phyloP scores from a whole-genome alignment of 2,113 vertebrate genomes.

The rabbit (Oryctolagus cuniculus) region DNA sequence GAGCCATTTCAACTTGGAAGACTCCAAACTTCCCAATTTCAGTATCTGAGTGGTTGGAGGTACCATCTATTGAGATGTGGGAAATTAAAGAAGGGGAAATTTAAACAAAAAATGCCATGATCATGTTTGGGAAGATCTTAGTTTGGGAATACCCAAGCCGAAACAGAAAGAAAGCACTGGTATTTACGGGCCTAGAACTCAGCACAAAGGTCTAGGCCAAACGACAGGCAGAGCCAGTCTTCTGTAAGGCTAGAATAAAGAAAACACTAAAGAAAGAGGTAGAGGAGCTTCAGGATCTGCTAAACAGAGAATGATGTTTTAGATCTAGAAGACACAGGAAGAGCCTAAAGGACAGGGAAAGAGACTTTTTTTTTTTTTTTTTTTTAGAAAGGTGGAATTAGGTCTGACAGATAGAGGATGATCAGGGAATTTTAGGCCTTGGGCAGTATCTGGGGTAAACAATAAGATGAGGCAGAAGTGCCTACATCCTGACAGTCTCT shows the following conservation, averaged over 20 bases:
- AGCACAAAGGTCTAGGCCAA: slow-evolving; percentile 8
- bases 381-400: background rate
- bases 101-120: background rate
- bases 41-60: background rate
- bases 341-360: background rate
- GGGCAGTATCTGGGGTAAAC: accelerated
- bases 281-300: background rate
- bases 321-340: background rate
- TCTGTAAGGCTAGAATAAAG: background rate
- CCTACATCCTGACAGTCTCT: background rate
- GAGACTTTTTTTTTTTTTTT: too few relatives aligned
- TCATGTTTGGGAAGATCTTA: background rate
- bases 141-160: background rate
- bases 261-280: slow-evolving; percentile 8
- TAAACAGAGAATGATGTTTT: background rate
- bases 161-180: background rate
- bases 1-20: background rate
- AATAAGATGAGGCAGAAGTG: background rate
- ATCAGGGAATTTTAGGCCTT: background rate
- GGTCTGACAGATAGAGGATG: accelerated
- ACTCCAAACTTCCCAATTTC: background rate
- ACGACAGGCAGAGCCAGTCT: background rate
- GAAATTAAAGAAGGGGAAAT: background rate
- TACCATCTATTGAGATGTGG: background rate
- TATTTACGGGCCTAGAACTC: background rate